A percentile compares a stretch with the other conserved stretches of the same genome.
phyloP scores from a whole-genome alignment of 2,888 invertebrate species.

The Bellardia pandia region DNA sequence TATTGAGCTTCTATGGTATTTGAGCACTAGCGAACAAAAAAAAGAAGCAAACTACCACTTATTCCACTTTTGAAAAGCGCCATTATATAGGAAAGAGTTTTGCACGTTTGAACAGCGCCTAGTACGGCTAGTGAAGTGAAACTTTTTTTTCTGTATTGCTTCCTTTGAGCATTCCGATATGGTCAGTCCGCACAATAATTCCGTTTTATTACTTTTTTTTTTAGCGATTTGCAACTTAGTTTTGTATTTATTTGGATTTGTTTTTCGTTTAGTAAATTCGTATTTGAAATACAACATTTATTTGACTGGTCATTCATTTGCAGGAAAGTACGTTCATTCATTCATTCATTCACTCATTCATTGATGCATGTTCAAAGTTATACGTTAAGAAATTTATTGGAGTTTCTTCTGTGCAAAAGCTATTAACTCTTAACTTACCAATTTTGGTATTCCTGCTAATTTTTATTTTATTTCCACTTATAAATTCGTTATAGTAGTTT shows the following conservation, averaged over 20 bases:
- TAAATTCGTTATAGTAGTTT: slow-evolving; percentile 26
- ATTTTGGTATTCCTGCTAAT: slow-evolving; percentile 72
- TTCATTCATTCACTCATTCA: slow-evolving; percentile 46
- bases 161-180: slow-evolving; percentile 8
- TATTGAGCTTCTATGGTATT: background rate
- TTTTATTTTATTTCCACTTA: slow-evolving; percentile 67
- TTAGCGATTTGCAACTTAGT: slow-evolving; percentile 26
- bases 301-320: slow-evolving; percentile 57
- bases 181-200: slow-evolving; percentile 54
- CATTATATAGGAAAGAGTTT: slow-evolving; percentile 22
- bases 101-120: slow-evolving; percentile 18
- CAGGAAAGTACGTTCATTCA: background rate
- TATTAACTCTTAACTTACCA: slow-evolving; percentile 70
- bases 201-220: slow-evolving; percentile 13
- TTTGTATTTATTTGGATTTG: slow-evolving; percentile 20
- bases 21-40: background rate
- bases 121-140: slow-evolving; percentile 46
- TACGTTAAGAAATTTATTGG: slow-evolving; percentile 55
- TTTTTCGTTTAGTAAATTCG: background rate
- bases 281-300: slow-evolving; percentile 62
- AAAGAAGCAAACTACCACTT: background rate
- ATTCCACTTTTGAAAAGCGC: slow-evolving; percentile 2
- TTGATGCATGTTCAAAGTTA: slow-evolving; percentile 53
- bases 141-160: slow-evolving; percentile 31
- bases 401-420: slow-evolving; percentile 55